These are phyloP conservation scores for Turnix velox DNA, from an alignment of 2,113 vertebrate species.

Conservation along the genomic window DNA sequence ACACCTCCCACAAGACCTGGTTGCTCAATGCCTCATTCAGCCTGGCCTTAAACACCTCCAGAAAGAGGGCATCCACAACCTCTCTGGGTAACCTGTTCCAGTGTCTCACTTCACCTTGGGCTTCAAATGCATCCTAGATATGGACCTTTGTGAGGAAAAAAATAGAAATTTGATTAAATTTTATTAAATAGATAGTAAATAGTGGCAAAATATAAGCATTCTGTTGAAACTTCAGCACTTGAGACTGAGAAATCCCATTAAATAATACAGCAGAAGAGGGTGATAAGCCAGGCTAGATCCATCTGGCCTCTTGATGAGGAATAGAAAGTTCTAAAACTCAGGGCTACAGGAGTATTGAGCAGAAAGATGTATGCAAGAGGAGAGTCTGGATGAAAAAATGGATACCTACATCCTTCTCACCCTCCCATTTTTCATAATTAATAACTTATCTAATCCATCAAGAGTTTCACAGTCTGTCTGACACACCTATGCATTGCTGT, in stretches of 20 bases:
- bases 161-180: background rate
- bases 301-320: slow-evolving; percentile 19
- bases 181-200: background rate
- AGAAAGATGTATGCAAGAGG: background rate
- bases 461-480: background rate
- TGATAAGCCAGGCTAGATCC: background rate
- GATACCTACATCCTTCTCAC: background rate
- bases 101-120: background rate
- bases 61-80: too few relatives aligned
- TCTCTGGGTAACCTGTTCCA: too few relatives aligned
- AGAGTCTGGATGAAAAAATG: background rate
- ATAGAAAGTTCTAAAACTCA: background rate
- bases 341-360: background rate
- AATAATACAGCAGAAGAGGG: background rate
- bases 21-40: too few relatives aligned
- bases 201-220: too few relatives aligned
- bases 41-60: too few relatives aligned
- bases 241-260: background rate
- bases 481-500: background rate
- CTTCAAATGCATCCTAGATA: background rate
- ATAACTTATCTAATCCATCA: background rate
- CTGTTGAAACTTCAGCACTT: background rate
- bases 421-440: background rate
- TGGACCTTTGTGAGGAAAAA: background rate
- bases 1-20: too few relatives aligned